Evolutionary conservation across 2,797 vertebrate genomes (phyloP), one percentile per base, ranked within the genome.

Genomic region (Gobio occitaniae): DNA sequence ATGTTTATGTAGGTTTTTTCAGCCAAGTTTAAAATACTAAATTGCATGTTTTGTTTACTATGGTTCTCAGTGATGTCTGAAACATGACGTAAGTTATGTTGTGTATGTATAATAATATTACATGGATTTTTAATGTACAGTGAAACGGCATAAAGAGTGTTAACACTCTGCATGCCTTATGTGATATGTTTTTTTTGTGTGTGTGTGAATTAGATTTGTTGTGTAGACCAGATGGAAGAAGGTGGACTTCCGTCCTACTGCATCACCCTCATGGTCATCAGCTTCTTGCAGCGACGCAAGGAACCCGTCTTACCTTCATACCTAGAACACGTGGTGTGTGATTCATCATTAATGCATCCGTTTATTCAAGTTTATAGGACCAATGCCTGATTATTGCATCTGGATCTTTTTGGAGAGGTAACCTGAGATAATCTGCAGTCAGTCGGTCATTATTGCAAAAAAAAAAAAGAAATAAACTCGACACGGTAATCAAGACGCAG

Each of bases 251-350:
- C 98, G 0, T 94, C 97, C 0, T 97, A 99, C 0, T 94, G 96
- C 65, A 95, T 97, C 36, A 95, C 96, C 81, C 94, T 99, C 74
- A 97, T 99, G 97, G 96, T 96, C 68, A 93, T 99, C 91, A 98
- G 96, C 94, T 99, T 97, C 90, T 95, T 99, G 80, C 98, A 99
- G 84, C 97, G 98, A 87, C 96, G 97, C 90, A 97, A 93, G 87
- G 95, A 97, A 63, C 92, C 97, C 47, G 89, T 98, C 89, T 92
- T 99, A 69, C 98, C 98, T 25, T 94, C 96, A 13, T 99, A 98
- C 90, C 94, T 99, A 84, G 97, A 97, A 91, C 93, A 95, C 71
- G 96, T 96, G 95, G 97, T 98, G 94, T 36, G 54, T 61, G 77
- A 75, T 56, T 78, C 76, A 61, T 11, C 56, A 61, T 78, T 61